Conservation (phyloP, 2,888 invertebrate genomes). For the Drosophila yooni region DNA sequence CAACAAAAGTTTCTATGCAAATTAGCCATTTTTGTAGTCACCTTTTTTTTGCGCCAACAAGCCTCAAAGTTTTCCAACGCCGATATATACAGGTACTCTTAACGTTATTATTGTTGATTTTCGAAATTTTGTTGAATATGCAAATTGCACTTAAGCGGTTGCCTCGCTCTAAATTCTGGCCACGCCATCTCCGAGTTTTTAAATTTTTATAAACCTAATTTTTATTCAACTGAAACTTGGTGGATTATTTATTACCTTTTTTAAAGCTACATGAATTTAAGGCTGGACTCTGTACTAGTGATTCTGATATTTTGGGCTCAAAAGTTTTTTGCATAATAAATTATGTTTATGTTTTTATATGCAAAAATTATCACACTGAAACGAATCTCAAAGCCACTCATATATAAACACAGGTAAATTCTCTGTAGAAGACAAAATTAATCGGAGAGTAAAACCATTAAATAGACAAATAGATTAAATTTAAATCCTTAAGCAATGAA, state of each 20-base stretch:
- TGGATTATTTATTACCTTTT: conserved; percentile 40
- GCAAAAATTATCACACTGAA: background rate
- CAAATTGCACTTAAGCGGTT: conserved; percentile 60
- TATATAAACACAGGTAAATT: background rate
- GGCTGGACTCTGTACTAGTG: conserved; percentile 14
- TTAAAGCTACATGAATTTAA: conserved; percentile 41
- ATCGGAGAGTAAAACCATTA: background rate
- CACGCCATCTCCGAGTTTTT: conserved; percentile 46
- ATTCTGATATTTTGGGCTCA: background rate
- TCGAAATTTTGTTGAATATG: conserved; percentile 59
- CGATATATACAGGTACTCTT: conserved; percentile 13
- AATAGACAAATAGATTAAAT: background rate
- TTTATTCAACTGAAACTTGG: conserved; percentile 6
- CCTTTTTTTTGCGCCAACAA: conserved; percentile 23
- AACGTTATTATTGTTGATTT: conserved; percentile 22
- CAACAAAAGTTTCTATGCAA: conserved; percentile 59
- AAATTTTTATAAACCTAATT: conserved; percentile 29
- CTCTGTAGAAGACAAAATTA: background rate
- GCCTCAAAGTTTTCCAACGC: conserved; percentile 43
- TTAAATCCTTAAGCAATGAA: background rate
- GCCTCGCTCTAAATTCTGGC: conserved; percentile 4
- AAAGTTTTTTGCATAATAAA: conserved; percentile 37
- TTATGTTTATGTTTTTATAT: background rate
- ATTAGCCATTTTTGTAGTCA: conserved; percentile 42
- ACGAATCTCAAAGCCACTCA: background rate